Base-by-base conservation (phyloP, 53 echinoderm and acorn worm species). In the Henricia sp. region DNA sequence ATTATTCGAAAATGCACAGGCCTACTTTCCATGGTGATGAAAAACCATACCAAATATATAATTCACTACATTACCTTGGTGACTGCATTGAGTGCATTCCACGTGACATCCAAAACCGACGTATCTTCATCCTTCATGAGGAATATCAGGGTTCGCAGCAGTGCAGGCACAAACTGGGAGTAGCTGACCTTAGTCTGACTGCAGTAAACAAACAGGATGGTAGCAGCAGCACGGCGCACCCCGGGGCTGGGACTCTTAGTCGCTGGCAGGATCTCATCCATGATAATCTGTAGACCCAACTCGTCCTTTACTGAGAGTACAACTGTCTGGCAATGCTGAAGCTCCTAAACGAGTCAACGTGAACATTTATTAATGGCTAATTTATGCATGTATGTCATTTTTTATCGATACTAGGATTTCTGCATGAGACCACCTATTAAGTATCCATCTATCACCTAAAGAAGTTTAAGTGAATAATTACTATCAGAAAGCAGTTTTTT, bases 281-380 rank as follows among this genome's bases (percentile, higher is more conserved):
- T 94, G 87, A 95, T 91, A 30, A 89, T 95, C 52, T 92, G 90
- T 11, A 92, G 92, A 2, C 99, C 99, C 13, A 86, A 90, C 29
- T 86, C 87, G 51, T 99, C 94, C 46, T 80, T 89, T 2, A 99
- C 99, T 2, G 99, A 99, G 55, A 99, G 35, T 5, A 99, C 93
- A 11, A 99, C 94, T 0, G 92, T 95, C 84, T 99, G 99, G 67
- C 99, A 99, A 62, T 99, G 88, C 48, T 90, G 51, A 19, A 99
- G 85, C 34, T 95, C 94, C 99, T 99, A 38, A 75, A 40, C 44
- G 29, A 10, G 43, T 50, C 43, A 34, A 12, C 26, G 32, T 38
- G 25, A 8, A 44, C 16, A 48, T 82, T 25, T 60, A 23, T 55
- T 4, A 35, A 19, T 39, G 6, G 2, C 17, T 73, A 38, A 16